These are phyloP conservation scores for Panagrolaimus sp. DNA, from an alignment of 1,140 invertebrate genomes.

Conservation along the genomic window DNA sequence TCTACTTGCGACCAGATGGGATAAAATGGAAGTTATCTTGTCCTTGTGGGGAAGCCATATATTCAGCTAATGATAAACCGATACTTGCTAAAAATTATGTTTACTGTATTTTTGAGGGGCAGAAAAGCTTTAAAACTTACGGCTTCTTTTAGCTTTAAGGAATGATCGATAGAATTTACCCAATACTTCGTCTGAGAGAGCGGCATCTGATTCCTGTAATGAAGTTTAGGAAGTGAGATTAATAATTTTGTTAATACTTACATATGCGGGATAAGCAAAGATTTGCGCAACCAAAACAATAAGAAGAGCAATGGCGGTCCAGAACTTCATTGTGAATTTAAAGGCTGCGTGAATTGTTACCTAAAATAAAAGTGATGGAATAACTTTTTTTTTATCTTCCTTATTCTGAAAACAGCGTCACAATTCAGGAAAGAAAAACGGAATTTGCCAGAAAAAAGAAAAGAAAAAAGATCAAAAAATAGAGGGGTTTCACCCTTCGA, in stretches of 20 bases:
- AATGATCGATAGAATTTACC: conserved; percentile 32
- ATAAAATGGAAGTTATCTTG: conserved; percentile 51
- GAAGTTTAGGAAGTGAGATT: too few relatives aligned
- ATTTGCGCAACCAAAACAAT: conserved; percentile 13
- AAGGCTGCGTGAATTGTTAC: conserved; percentile 11
- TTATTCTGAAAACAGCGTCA: too few relatives aligned
- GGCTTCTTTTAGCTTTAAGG: conserved; percentile 40
- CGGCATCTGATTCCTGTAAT: conserved; percentile 21
- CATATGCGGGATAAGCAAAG: conserved; percentile 13
- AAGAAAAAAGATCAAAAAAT: too few relatives aligned
- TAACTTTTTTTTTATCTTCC: too few relatives aligned
- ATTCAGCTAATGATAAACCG: conserved; percentile 43
- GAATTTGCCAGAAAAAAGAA: too few relatives aligned
- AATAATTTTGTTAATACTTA: neutral
- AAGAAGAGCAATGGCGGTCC: conserved; percentile 13
- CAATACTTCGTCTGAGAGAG: conserved; percentile 21
- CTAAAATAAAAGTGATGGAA: neutral
- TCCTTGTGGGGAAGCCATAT: conserved; percentile 40
- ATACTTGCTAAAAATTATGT: conserved; percentile 36
- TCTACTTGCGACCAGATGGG: conserved; percentile 34
- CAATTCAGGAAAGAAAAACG: too few relatives aligned
- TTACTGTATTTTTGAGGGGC: conserved; percentile 17
- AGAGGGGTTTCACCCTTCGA: neutral
- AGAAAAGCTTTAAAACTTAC: conserved; percentile 27
- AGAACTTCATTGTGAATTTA: conserved; percentile 11